phyloP scores from a whole-genome alignment of 2,797 vertebrate species.

The Hybognathus amarus region DNA sequence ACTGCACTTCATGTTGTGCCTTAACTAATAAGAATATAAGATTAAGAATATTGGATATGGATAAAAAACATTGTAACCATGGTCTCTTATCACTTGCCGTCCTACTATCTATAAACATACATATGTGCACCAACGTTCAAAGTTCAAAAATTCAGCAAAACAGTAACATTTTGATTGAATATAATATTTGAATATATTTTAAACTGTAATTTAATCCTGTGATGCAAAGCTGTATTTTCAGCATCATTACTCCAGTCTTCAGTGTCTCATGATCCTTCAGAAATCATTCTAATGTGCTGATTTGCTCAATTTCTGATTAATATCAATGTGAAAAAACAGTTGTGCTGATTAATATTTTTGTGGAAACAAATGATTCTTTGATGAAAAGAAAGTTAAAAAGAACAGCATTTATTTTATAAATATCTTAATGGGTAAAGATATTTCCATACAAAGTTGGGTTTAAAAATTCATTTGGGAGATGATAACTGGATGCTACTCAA shows the following conservation, averaged over 20 bases:
- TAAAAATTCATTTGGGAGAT: neutral
- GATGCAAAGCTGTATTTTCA: neutral
- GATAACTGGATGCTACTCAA: neutral
- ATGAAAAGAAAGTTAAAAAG: neutral
- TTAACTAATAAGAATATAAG: neutral
- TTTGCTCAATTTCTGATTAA: neutral
- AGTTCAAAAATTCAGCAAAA: no score
- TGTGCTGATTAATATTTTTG: neutral
- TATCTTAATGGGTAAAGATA: neutral
- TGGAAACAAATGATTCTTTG: neutral
- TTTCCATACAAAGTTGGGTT: no score
- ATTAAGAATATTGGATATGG: neutral
- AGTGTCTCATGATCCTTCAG: neutral
- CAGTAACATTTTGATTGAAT: neutral
- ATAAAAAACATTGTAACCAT: neutral
- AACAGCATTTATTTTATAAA: neutral
- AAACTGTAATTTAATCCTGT: neutral
- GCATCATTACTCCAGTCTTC: neutral
- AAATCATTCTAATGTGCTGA: neutral
- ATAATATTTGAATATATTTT: neutral
- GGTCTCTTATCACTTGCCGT: neutral
- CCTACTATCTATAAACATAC: neutral
- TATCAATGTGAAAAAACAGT: neutral
- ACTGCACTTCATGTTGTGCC: neutral
- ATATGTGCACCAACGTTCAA: neutral